Percentiles rank a stretch among this genome's conserved stretches.
Evolutionary conservation across 2,113 vertebrate species (phyloP).

Genomic region (Apodemus speciosus): DNA sequence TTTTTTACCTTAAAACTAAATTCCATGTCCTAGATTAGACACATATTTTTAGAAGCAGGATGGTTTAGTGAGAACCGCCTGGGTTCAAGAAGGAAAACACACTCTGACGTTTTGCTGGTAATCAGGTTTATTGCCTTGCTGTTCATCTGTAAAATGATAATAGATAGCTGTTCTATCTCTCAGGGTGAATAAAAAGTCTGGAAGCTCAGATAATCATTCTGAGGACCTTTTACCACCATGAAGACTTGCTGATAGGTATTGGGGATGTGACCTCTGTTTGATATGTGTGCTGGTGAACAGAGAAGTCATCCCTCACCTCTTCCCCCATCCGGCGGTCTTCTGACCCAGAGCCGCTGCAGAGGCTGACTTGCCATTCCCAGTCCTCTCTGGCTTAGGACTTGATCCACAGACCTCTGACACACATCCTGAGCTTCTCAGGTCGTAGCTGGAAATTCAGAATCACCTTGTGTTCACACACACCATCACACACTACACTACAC

Average conservation of each 20-base stretch:
- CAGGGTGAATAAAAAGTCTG: background rate
- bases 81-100: background rate
- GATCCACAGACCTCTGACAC: background rate
- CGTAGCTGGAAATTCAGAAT: background rate
- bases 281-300: background rate
- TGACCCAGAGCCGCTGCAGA: background rate
- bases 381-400: background rate
- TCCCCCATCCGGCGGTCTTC: background rate
- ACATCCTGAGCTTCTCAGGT: background rate
- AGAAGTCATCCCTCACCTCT: background rate
- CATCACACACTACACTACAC: no score
- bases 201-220: background rate
- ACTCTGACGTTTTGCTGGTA: background rate
- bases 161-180: conserved; percentile 5
- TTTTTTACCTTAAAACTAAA: conserved; percentile 43
- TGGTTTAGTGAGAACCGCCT: conserved; percentile 54
- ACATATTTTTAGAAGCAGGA: conserved; percentile 53
- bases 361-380: background rate
- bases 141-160: background rate
- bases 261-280: background rate
- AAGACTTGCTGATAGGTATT: background rate
- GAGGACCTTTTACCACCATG: background rate
- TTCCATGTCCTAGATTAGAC: conserved; percentile 55
- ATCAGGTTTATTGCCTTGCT: background rate
- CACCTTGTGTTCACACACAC: background rate